These are phyloP conservation scores for Cottoperca gobio DNA, from an alignment of 2,797 vertebrate species.

Conservation along the genomic window DNA sequence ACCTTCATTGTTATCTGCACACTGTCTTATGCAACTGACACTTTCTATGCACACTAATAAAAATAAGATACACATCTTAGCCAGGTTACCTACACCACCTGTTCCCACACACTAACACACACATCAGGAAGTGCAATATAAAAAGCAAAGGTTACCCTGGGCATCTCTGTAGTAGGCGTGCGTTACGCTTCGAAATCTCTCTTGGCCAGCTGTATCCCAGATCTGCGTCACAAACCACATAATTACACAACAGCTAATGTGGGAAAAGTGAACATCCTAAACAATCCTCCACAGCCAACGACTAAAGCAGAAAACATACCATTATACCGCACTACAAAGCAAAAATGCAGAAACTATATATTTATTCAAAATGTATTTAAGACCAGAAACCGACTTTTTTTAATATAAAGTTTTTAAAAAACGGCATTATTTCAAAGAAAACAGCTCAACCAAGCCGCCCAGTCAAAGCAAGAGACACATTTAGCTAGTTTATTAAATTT, in stretches of 20 bases:
- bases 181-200: conserved; percentile 97
- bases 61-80: conserved; percentile 5
- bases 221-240: conserved; percentile 85
- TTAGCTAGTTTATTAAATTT: neutral
- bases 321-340: neutral
- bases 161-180: conserved; percentile 98
- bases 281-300: neutral
- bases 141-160: conserved; percentile 87
- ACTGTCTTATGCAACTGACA: conserved; percentile 31
- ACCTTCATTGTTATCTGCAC: conserved; percentile 30
- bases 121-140: conserved; percentile 53
- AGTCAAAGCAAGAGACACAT: neutral
- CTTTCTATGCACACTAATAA: conserved; percentile 13
- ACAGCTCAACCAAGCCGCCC: neutral
- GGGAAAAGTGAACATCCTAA: conserved; percentile 15
- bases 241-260: conserved; percentile 48
- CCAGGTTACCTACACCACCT: conserved; percentile 11
- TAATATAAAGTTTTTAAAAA: neutral
- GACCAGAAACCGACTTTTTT: neutral
- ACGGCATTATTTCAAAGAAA: neutral
- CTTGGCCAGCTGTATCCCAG: conserved; percentile 98
- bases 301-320: neutral
- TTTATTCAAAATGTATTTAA: neutral
- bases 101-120: conserved; percentile 7
- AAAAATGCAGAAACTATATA: neutral